Conservation (phyloP, 2,797 vertebrate species). For the Poeciliopsis infans region DNA sequence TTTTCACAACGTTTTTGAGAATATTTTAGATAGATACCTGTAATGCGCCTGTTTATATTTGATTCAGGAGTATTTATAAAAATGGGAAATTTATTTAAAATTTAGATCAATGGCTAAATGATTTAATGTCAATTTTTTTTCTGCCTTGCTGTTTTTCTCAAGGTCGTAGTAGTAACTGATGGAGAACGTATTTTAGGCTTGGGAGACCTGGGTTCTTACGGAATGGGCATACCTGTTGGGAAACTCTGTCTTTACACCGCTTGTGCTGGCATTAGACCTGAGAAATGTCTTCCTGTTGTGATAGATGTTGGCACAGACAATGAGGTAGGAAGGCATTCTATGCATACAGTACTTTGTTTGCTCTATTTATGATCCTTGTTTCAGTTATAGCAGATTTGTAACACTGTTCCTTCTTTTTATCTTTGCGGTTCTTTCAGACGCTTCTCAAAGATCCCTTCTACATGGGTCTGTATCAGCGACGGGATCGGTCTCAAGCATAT, state of each 20-base stretch:
- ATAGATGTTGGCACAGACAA: constrained; percentile 98
- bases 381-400: neutral
- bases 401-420: neutral
- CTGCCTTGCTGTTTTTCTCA: constrained; percentile 12
- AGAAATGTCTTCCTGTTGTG: constrained; percentile 92
- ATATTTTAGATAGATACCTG: neutral
- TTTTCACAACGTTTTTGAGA: neutral
- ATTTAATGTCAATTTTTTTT: neutral
- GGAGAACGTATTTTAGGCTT: constrained; percentile 97
- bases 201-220: constrained; percentile 96
- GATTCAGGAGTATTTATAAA: too few species aligned
- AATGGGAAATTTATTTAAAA: neutral
- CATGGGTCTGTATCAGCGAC: constrained; percentile 95
- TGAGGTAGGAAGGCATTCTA: constrained; percentile 67
- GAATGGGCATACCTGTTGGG: constrained; percentile 98
- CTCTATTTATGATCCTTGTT: neutral
- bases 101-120: neutral
- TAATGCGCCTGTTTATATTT: too few species aligned
- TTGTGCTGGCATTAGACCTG: constrained; percentile 93
- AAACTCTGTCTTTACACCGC: constrained; percentile 97
- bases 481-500: constrained; percentile 91
- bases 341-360: constrained; percentile 5
- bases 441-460: constrained; percentile 93
- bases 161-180: constrained; percentile 98
- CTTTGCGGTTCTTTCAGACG: constrained; percentile 70